Base-by-base conservation (phyloP, 92 coral and sea anemone genomes). In the Phenganax stokvisi region DNA sequence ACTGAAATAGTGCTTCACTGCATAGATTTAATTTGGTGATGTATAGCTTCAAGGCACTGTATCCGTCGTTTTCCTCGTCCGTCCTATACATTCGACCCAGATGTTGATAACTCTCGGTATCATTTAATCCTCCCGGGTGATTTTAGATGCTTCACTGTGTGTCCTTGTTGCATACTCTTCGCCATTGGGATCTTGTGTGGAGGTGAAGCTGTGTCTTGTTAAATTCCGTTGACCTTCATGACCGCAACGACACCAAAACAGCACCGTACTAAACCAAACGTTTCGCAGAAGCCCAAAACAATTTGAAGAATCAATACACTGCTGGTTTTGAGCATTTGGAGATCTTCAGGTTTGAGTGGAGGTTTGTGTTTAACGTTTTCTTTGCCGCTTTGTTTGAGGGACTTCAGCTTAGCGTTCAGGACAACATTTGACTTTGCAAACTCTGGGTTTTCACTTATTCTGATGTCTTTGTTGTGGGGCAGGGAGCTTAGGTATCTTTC, bases 81-180 rank as follows among this genome's bases (percentile, higher is more conserved):
- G 88, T 84, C 64, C 86, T 83, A 63, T 86, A 76, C 81, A 89
- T 84, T 61, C 89, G 10, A 3, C 84, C 89, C 9, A 29, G 11
- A 51, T 89, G 80, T 71, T 81, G 86, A 0, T 12, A 29, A 77
- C 88, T 86, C 1, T 73, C 15, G 3, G 6, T 29, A 56, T 89
- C 92, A 7, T 25, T 25, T 3, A 89, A 57, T 5, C 92, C 88
- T 30, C 89, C 92, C 6, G 86, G 86, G 31, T 86, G 88, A 47
- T 86, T 84, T 86, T 89, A 1, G 86, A 12, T 2, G 57, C 85
- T 80, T 89, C 88, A 30, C 83, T 84, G 67, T 83, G 91, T 25
- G 84, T 55, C 88, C 80, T 89, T 44, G 57, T 76, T 13, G n/a
- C 79, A 15, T 71, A 66, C 51, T 17, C 51, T 25, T 51, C 51